Evolutionary conservation across 2,113 vertebrate genomes (phyloP).

Genomic region (Oncorhynchus kisutch): DNA sequence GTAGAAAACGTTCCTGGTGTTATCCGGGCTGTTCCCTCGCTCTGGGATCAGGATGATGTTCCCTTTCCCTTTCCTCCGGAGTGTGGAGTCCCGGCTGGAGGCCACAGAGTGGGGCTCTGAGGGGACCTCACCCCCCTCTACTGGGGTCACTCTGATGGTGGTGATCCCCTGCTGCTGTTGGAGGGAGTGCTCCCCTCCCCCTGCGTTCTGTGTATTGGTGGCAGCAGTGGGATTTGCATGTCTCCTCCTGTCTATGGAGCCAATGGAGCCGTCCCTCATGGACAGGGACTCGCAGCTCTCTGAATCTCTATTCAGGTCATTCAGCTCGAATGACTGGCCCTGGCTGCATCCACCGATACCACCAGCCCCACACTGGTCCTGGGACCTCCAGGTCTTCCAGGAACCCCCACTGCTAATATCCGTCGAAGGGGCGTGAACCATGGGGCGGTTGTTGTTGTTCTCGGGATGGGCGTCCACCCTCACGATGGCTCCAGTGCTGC

Average conservation of each 20-base stretch:
- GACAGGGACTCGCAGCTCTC: conserved; percentile 88
- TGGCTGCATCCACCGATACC: conserved; percentile 65
- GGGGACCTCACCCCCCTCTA: conserved; percentile 76
- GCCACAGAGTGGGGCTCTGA: conserved; percentile 86
- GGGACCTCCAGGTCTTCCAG: conserved; percentile 92
- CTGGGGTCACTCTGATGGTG: conserved; percentile 91
- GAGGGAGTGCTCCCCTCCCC: conserved; percentile 26
- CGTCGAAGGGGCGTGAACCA: conserved; percentile 84
- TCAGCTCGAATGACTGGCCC: conserved; percentile 91
- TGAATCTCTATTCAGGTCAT: conserved; percentile 90
- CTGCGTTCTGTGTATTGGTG: conserved; percentile 31
- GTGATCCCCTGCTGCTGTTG: conserved; percentile 83
- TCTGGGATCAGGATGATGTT: conserved; percentile 94
- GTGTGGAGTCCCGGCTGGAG: conserved; percentile 90
- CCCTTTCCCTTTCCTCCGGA: conserved; percentile 85
- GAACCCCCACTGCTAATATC: conserved; percentile 86
- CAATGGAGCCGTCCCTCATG: conserved; percentile 76
- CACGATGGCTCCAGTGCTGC: conserved; percentile 79
- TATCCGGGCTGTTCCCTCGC: conserved; percentile 91
- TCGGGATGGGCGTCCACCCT: conserved; percentile 95
- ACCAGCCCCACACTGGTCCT: conserved; percentile 72
- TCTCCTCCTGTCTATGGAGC: conserved; percentile 82
- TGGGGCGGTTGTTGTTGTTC: conserved; percentile 75
- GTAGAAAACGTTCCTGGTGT: conserved; percentile 96
- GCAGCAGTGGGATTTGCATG: conserved; percentile 50